A percentile compares a stretch with the other conserved stretches of the same genome.
Evolutionary conservation across 2,888 invertebrate species (phyloP).

Genomic region (Tinea trinotella): DNA sequence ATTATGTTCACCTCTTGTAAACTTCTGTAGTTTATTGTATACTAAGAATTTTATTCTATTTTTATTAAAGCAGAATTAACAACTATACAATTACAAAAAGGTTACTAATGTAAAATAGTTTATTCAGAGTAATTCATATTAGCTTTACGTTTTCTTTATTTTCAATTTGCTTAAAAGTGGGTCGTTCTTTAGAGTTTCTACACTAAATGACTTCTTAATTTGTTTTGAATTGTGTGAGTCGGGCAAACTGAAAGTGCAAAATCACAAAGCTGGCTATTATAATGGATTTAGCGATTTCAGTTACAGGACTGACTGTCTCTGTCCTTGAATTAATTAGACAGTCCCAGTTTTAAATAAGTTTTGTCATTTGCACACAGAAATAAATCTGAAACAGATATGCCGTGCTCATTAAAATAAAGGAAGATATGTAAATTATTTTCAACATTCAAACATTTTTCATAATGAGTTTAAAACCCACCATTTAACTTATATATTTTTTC

Average conservation of each 20-base stretch:
- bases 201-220: constrained; percentile 42
- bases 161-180: neutral
- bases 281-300: constrained; percentile 38
- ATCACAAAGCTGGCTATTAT: constrained; percentile 40
- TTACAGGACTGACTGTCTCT: constrained; percentile 25
- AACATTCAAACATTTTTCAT: too few species aligned
- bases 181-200: constrained; percentile 25
- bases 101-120: too few species aligned
- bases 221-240: constrained; percentile 39
- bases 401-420: neutral
- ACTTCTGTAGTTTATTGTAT: too few species aligned
- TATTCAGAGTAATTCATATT: too few species aligned
- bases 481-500: too few species aligned
- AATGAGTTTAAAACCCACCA: too few species aligned
- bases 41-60: too few species aligned
- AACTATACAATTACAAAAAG: too few species aligned
- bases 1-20: too few species aligned
- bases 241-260: constrained; percentile 33
- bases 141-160: neutral
- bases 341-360: constrained; percentile 29
- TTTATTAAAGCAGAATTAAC: too few species aligned
- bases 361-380: constrained; percentile 13
- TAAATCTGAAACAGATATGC: constrained; percentile 7
- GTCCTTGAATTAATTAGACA: constrained; percentile 43
- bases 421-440: neutral